Evolutionary conservation across 1,140 invertebrate species (phyloP).

Genomic region (Hypsibius dujardini): DNA sequence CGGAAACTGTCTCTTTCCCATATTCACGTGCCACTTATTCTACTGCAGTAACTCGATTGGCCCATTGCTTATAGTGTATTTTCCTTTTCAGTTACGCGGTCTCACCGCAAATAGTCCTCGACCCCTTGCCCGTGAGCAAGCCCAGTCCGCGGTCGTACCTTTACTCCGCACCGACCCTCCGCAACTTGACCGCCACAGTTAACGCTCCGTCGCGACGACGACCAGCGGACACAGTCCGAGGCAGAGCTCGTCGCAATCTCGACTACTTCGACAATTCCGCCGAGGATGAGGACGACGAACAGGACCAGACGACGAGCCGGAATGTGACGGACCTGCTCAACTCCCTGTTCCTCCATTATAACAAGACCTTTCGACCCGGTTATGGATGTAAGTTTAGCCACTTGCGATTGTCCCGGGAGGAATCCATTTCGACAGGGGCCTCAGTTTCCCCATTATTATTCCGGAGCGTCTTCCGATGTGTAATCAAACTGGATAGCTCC

Average conservation of each 20-base stretch:
- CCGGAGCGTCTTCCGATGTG: neutral
- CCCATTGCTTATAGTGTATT: neutral
- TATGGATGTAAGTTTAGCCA: neutral
- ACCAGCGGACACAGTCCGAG: neutral
- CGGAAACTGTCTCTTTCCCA: too few species aligned
- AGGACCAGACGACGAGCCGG: neutral
- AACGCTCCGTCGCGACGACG: neutral
- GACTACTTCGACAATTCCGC: too few species aligned
- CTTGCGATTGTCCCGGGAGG: neutral
- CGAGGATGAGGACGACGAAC: neutral
- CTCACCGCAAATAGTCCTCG: neutral
- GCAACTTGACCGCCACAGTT: neutral
- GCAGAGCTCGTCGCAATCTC: neutral
- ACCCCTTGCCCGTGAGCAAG: neutral
- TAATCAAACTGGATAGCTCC: neutral
- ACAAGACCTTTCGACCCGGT: constrained; percentile 13
- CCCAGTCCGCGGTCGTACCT: neutral
- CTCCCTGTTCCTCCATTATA: neutral
- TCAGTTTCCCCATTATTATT: neutral
- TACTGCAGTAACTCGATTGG: too few species aligned
- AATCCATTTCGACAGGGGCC: neutral
- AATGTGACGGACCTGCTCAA: neutral
- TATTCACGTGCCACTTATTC: too few species aligned
- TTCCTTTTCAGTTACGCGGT: neutral
- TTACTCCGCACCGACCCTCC: neutral